phyloP scores from a whole-genome alignment of 2,797 vertebrate species.

The Muraenolepis orangiensis region DNA sequence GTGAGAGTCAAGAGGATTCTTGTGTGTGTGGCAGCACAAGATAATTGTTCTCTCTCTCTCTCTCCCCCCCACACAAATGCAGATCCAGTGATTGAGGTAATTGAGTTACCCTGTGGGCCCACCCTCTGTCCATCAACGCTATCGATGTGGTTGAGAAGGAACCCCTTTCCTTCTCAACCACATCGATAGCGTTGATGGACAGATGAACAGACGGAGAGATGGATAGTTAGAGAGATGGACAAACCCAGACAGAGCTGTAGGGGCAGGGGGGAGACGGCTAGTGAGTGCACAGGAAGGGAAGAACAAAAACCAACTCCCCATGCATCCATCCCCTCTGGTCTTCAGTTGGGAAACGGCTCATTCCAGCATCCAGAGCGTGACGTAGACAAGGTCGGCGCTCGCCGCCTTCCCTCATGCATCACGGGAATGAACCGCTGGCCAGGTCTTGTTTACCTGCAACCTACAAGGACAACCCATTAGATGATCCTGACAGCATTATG shows the following conservation, averaged over 20 bases:
- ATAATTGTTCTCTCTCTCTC: slow-evolving; percentile 18
- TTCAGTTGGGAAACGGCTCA: neutral
- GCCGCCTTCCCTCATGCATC: neutral
- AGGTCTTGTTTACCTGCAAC: neutral
- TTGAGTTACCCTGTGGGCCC: slow-evolving; percentile 44
- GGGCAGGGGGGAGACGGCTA: too few relatives aligned
- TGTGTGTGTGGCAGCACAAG: slow-evolving; percentile 17
- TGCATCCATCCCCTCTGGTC: neutral
- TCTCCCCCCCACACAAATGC: neutral
- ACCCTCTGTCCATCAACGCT: neutral
- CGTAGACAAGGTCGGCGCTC: too few relatives aligned
- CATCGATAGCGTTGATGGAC: neutral
- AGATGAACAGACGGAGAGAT: neutral
- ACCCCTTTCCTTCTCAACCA: too few relatives aligned
- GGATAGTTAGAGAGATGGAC: too few relatives aligned
- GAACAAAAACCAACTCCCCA: neutral
- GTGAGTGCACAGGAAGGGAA: neutral
- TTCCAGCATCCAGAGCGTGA: neutral
- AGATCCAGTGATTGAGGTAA: slow-evolving; percentile 63
- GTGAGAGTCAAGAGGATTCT: slow-evolving; percentile 51
- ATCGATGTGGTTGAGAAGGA: too few relatives aligned
- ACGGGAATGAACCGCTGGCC: neutral
- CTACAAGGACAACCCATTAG: neutral
- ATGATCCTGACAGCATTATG: neutral
- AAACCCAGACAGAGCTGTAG: too few relatives aligned